Base-by-base conservation (phyloP, 2,888 invertebrate genomes). In the Incurvaria masculella region DNA sequence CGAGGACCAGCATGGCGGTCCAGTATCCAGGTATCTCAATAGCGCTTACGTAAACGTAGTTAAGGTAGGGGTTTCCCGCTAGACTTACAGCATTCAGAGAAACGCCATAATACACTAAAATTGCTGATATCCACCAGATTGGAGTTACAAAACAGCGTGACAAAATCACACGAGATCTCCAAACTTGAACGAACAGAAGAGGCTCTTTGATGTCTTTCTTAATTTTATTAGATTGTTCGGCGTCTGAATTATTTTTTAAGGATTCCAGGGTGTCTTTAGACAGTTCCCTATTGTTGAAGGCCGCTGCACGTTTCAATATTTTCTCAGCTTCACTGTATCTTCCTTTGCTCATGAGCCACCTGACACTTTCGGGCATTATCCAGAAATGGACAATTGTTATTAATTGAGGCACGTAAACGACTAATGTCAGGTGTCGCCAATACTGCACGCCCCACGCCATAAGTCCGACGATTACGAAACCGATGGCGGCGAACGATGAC, bases 21-120 rank as follows among this genome's bases (percentile, higher is more conserved):
- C 85, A 70, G 57, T 87, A 87, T 0, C 86, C 88, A 1, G 90
- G 85, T 53, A 90, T 82, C 65, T 91, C 91, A 47, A 87, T 83
- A 48, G 83, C 67, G 21, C 83, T 79, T 41, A 86, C 86, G 56
- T 86, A 63, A 56, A 89, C 86, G 61, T 89, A 92, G 67, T 91
- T 91, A n/a, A 87, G 68, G 63, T 91, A 91, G 62, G 86, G 86
- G 63, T 91, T 85, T 0, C 90, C 90, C 21, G 85, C 83, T 51
- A 92, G 68, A 0, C 86, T 80, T 14, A 89, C 88, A 0, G 91
- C 86, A 69, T 88, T 90, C 54, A 91, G 75, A 4, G 89, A 88
- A 47, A 92, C 69, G 0, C 92, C 92, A 61, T 89, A 91, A 66
- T 89, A 92, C 41, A 91, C 86, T 55, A 91, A 85, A 0, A 88